Evolutionary conservation across 1,140 invertebrate genomes (phyloP).

Genomic region (Venturia canescens): DNA sequence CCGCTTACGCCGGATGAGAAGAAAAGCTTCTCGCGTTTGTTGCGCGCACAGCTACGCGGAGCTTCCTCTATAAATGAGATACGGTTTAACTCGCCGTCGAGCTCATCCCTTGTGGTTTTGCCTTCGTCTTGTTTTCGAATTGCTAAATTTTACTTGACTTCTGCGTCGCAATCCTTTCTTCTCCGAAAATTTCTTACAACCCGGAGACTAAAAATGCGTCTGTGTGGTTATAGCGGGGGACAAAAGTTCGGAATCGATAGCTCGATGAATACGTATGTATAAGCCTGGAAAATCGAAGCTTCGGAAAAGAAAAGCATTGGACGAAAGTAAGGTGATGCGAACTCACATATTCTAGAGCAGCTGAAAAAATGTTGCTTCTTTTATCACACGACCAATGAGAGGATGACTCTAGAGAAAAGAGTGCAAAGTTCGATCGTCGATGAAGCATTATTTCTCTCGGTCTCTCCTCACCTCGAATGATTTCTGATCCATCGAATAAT

Average conservation of each 20-base stretch:
- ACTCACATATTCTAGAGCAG: no score
- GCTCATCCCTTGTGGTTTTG: neutral
- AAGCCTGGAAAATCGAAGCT: no score
- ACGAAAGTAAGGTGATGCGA: no score
- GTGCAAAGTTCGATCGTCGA: neutral
- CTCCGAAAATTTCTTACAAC: no score
- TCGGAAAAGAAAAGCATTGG: no score
- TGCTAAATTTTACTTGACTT: neutral
- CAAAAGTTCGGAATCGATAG: no score
- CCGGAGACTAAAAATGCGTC: no score
- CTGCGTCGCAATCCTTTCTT: neutral
- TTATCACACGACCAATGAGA: no score
- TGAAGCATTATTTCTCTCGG: neutral
- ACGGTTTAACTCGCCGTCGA: constrained; percentile 11
- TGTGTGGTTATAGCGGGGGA: no score
- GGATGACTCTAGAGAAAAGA: no score
- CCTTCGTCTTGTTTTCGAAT: neutral
- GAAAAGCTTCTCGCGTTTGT: constrained; percentile 22
- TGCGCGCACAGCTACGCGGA: neutral
- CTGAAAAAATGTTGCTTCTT: no score
- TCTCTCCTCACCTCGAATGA: neutral
- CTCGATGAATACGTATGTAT: no score
- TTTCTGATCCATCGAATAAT: neutral
- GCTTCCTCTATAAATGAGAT: constrained; percentile 13
- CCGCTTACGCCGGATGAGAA: constrained; percentile 5